These are phyloP conservation scores for Euwallacea fornicatus DNA, from an alignment of 1,140 invertebrate genomes.

Conservation along the genomic window DNA sequence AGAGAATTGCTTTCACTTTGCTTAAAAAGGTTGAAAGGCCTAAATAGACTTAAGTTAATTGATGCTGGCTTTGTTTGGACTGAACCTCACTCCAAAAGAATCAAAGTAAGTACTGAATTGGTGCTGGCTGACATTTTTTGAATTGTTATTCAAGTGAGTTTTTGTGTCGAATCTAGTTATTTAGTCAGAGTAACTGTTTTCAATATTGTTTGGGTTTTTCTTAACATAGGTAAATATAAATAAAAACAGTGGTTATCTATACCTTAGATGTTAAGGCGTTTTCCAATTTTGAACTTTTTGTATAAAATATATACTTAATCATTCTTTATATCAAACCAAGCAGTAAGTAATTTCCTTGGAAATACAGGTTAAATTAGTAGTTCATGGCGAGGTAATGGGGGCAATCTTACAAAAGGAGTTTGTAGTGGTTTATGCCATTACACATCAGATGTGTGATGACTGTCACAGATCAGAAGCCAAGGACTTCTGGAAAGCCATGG, in stretches of 20 bases:
- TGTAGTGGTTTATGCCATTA: slow-evolving; percentile 90
- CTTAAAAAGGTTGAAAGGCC: slow-evolving; percentile 90
- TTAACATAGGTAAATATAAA: too few relatives aligned
- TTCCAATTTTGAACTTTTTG: too few relatives aligned
- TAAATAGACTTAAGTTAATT: slow-evolving; percentile 86
- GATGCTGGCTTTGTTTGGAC: slow-evolving; percentile 99
- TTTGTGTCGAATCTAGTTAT: too few relatives aligned
- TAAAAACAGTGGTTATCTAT: too few relatives aligned
- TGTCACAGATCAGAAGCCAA: slow-evolving; percentile 97
- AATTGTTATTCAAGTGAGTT: not conserved
- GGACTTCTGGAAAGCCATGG: slow-evolving; percentile 93
- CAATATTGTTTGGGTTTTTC: too few relatives aligned
- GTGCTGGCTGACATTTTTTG: too few relatives aligned
- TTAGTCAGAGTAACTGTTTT: slow-evolving; percentile 3
- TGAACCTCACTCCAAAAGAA: slow-evolving; percentile 96
- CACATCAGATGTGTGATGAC: slow-evolving; percentile 95
- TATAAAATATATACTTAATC: too few relatives aligned
- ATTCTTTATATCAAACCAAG: too few relatives aligned
- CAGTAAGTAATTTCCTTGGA: too few relatives aligned
- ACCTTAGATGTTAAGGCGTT: too few relatives aligned
- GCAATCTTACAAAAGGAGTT: slow-evolving; percentile 89
- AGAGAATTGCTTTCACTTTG: slow-evolving; percentile 90
- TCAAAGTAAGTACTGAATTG: slow-evolving; percentile 64
- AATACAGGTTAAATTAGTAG: slow-evolving; percentile 83
- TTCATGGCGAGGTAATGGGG: slow-evolving; percentile 92